Percentiles rank a stretch among this genome's conserved stretches.
These are phyloP conservation scores for Nemurella pictetii DNA, from an alignment of 2,888 invertebrate genomes.

Conservation along the genomic window DNA sequence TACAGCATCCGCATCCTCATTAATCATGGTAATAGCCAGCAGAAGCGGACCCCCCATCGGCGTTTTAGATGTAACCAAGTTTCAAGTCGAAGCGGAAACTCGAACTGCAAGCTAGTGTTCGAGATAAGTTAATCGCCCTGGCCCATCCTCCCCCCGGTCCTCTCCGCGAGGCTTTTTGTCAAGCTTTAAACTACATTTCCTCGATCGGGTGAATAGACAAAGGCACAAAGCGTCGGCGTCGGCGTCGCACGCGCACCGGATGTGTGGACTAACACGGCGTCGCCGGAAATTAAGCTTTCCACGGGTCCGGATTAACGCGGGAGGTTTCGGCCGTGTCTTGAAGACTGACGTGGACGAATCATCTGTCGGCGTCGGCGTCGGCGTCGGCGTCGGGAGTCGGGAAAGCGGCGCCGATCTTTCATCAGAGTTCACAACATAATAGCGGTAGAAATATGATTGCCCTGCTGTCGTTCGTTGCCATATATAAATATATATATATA, in stretches of 20 bases:
- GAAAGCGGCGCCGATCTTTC: background rate
- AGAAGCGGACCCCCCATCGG: background rate
- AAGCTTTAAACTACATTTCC: slow-evolving; percentile 21
- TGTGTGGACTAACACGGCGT: background rate
- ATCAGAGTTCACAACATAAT: background rate
- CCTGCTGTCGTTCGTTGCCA: too few species aligned
- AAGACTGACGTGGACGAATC: background rate
- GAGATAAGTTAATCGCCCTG: slow-evolving; percentile 4
- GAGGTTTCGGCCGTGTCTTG: background rate
- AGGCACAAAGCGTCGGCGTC: too few species aligned
- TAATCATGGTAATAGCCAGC: background rate
- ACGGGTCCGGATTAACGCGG: background rate
- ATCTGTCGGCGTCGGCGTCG: too few species aligned
- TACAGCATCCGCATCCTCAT: background rate
- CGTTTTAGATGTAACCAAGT: background rate
- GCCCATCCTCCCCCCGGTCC: background rate
- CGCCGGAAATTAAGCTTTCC: slow-evolving; percentile 22
- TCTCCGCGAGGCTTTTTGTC: background rate
- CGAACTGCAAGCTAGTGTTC: background rate
- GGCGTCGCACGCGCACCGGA: slow-evolving; percentile 2
- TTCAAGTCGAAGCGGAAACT: background rate
- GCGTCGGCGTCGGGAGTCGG: background rate
- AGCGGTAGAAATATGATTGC: background rate
- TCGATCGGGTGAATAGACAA: background rate
- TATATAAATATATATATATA: too few species aligned